phyloP scores from a whole-genome alignment of 2,113 vertebrate species.

The Micronycteris hirsuta region DNA sequence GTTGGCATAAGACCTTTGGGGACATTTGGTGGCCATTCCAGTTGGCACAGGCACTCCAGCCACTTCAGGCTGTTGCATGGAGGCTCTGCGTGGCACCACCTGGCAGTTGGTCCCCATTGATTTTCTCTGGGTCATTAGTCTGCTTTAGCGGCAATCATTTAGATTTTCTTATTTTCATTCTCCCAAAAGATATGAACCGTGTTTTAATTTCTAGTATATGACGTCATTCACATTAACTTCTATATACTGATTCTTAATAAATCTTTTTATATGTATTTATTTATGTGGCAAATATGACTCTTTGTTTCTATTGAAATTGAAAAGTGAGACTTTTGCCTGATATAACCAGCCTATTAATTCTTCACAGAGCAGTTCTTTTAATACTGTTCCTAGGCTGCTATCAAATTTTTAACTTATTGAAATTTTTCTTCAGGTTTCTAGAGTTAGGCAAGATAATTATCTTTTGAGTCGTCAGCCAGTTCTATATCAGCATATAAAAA shows the following conservation, averaged over 20 bases:
- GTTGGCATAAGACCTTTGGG: not conserved
- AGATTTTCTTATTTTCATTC: conserved; percentile 14
- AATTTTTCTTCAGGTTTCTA: conserved; percentile 45
- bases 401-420: conserved; percentile 23
- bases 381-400: not conserved
- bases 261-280: not conserved
- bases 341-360: conserved; percentile 17
- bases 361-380: conserved; percentile 23
- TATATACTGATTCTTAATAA: not conserved
- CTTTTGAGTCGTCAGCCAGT: conserved; percentile 10
- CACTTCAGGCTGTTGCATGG: not conserved
- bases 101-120: not conserved
- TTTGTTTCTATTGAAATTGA: conserved; percentile 22
- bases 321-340: conserved; percentile 9
- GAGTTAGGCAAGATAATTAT: not conserved
- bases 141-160: not conserved
- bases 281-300: not conserved
- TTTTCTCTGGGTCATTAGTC: not conserved
- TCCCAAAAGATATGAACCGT: not conserved
- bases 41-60: not conserved
- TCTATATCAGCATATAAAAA: not conserved
- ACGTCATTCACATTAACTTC: not conserved
- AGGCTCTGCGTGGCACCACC: not conserved
- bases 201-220: not conserved
- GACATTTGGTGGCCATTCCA: not conserved